Conservation (phyloP, 1,140 invertebrate genomes). For the Neodiprion pinetum region DNA sequence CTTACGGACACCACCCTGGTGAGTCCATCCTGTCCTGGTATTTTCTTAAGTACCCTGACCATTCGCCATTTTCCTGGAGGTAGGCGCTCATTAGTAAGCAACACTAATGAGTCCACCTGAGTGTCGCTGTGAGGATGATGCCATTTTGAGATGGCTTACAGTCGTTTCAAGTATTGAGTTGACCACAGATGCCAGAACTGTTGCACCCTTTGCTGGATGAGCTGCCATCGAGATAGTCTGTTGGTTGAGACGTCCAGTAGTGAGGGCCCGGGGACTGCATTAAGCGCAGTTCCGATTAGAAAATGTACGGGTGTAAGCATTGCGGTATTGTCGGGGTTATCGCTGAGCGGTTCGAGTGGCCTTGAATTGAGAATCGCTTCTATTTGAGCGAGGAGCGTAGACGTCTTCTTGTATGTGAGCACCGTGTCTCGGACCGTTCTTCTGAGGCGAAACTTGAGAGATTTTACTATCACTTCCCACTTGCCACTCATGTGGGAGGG, state of each 20-base stretch:
- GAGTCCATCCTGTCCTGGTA: conserved; percentile 6
- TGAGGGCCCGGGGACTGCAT: background rate
- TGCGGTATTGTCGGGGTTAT: background rate
- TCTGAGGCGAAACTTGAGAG: conserved; percentile 22
- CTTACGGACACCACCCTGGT: background rate
- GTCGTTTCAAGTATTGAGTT: background rate
- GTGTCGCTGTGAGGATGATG: conserved; percentile 1
- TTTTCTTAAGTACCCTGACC: background rate
- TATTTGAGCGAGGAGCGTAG: conserved; percentile 27
- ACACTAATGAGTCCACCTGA: conserved; percentile 15
- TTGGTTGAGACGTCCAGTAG: background rate
- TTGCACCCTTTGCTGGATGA: conserved; percentile 14
- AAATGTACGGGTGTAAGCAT: background rate
- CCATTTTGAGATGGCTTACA: conserved; percentile 6
- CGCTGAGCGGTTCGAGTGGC: background rate
- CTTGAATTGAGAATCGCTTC: conserved; percentile 20
- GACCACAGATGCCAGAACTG: conserved; percentile 15
- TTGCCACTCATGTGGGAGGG: background rate
- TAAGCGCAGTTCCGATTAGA: background rate
- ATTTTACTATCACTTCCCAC: conserved; percentile 16
- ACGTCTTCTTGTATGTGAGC: conserved; percentile 27
- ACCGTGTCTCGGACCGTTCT: conserved; percentile 17
- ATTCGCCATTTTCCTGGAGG: conserved; percentile 7
- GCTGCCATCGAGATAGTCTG: conserved; percentile 14
- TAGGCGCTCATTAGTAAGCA: conserved; percentile 9